Percentiles rank a stretch among this genome's conserved stretches.
phyloP scores from a whole-genome alignment of 37 sponge, comb jelly and placozoan genomes.

The Halichondria panicea region DNA sequence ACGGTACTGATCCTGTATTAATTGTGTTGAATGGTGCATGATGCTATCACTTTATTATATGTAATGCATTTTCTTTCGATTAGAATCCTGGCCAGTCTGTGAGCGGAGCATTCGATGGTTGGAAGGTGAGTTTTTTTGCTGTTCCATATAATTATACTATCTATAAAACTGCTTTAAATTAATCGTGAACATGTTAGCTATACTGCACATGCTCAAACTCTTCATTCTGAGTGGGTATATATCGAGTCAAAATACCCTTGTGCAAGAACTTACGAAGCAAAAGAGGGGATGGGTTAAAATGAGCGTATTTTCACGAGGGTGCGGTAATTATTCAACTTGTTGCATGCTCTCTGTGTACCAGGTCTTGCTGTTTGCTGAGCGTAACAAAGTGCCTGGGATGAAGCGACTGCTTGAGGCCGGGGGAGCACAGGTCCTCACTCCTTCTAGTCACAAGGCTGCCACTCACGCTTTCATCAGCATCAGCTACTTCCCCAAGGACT shows the following conservation, averaged over 20 bases:
- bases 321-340: no score
- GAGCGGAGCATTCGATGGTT: constrained; percentile 78
- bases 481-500: constrained; percentile 25
- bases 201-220: background rate
- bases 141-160: background rate
- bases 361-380: constrained; percentile 77
- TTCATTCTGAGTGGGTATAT: no score
- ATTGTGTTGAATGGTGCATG: no score
- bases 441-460: constrained; percentile 2
- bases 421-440: constrained; percentile 58
- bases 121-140: constrained; percentile 58
- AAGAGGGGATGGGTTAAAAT: no score
- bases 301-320: no score
- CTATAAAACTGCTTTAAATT: background rate
- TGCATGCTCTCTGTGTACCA: background rate
- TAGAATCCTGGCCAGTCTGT: background rate
- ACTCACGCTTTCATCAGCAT: constrained; percentile 63
- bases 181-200: background rate
- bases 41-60: background rate
- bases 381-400: constrained; percentile 57
- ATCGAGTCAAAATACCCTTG: no score
- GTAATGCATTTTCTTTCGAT: background rate
- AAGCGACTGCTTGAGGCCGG: constrained; percentile 87
- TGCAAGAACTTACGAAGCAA: no score
- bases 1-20: no score